Base-by-base conservation (phyloP, 2,888 invertebrate species). In the Apodemia mormo region DNA sequence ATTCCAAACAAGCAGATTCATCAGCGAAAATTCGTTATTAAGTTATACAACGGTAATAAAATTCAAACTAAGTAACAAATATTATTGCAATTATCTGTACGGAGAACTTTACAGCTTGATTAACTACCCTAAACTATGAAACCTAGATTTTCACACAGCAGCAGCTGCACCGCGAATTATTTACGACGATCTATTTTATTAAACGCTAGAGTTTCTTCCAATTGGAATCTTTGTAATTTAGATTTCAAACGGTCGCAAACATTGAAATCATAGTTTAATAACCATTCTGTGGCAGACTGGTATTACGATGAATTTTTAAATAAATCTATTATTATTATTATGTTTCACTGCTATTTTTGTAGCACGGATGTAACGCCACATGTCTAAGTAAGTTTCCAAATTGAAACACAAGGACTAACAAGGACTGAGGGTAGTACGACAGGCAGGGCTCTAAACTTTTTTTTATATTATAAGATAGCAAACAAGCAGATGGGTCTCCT, bases 71-170 rank as follows among this genome's bases (percentile, higher is more conserved):
- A 22, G 22, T 22, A 52, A 52, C n/a, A 54, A 22, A 54, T 54
- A 12, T 14, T 61, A 30, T 58, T 5, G 33, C 33, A 61, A 33
- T 64, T 33, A 64, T 33, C 4, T 37, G 29, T 45, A 61, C 30
- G n/a, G 22, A 22, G 65, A 45, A 45, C 40, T 45, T 65, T 10
- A 30, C 40, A 22, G 40, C 22, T 65, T 45, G 5, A 54, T 52
- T 67, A 49, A 33, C 67, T 54, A 67, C 33, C 30, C 37, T 12
- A 45, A 52, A 33, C 67, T 14, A 52, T 66, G 67, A 33, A 67
- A 67, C 52, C 67, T 67, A 52, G 66, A 67, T 67, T 52, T 67
- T n/a, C 66, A n/a, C 66, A 54, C 33, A n/a, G 49, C 33, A n/a
- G 49, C 66, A 67, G 66, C 66, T 67, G 66, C 66, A 37, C n/a